Conservation (phyloP, 1,140 invertebrate species). For the Drosophila virilis region DNA sequence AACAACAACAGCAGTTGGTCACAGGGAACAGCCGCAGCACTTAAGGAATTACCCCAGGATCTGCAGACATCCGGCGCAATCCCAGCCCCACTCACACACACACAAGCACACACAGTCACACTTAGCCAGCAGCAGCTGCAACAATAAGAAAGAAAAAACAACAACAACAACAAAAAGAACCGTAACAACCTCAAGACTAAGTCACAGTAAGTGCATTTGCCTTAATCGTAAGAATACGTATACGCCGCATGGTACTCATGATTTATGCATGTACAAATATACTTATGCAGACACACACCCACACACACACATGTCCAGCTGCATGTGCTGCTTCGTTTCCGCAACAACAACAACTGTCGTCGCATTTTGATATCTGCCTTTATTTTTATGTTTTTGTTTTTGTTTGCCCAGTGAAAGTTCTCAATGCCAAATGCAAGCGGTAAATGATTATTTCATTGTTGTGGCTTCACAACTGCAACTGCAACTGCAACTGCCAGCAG, state of each 20-base stretch:
- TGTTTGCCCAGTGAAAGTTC: conserved; percentile 38
- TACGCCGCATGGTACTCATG: conserved; percentile 42
- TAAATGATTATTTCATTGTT: conserved; percentile 42
- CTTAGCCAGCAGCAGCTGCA: conserved; percentile 4
- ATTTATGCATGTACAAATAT: conserved; percentile 15
- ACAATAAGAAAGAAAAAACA: conserved; percentile 3
- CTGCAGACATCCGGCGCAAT: conserved; percentile 18
- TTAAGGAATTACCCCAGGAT: conserved; percentile 50
- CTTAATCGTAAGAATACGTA: conserved; percentile 55
- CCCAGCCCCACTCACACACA: conserved; percentile 25
- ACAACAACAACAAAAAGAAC: conserved; percentile 26
- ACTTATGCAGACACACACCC: not conserved
- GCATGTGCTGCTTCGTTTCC: conserved; percentile 33
- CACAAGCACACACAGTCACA: conserved; percentile 7
- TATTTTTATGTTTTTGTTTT: conserved; percentile 6
- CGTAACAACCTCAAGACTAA: conserved; percentile 66
- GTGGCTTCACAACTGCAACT: conserved; percentile 24
- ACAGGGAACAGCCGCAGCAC: conserved; percentile 33
- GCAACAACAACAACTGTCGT: conserved; percentile 13
- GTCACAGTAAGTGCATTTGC: conserved; percentile 64
- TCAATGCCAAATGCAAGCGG: conserved; percentile 43
- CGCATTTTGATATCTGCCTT: conserved; percentile 11
- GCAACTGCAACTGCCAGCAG: not conserved
- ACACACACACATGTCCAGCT: conserved; percentile 8
- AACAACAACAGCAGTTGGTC: conserved; percentile 27